These are phyloP conservation scores for Eupeodes luniger DNA, from an alignment of 2,888 invertebrate genomes.

Conservation along the genomic window DNA sequence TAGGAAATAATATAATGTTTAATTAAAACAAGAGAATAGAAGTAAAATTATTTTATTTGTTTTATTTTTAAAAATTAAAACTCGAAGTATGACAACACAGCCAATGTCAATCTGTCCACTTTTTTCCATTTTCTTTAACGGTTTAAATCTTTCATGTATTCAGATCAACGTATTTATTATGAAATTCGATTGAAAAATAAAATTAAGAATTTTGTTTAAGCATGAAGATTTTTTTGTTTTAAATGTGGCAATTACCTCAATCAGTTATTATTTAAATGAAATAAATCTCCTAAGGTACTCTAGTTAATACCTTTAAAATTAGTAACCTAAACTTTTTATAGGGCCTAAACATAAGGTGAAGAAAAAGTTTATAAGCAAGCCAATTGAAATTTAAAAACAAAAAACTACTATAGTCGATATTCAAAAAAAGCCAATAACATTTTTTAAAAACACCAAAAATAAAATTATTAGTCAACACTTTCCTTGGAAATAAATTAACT, in stretches of 20 bases:
- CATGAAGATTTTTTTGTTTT: neutral
- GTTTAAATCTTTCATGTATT: neutral
- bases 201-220: neutral
- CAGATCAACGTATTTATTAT: neutral
- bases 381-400: neutral
- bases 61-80: neutral
- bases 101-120: neutral
- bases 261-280: neutral
- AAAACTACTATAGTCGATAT: neutral
- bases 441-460: neutral
- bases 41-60: neutral
- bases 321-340: neutral
- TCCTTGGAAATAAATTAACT: constrained; percentile 17
- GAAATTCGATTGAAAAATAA: neutral
- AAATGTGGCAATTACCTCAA: neutral
- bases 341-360: neutral
- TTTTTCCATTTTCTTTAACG: neutral
- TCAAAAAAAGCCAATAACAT: neutral
- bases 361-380: neutral
- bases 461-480: neutral
- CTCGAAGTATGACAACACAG: constrained; percentile 1
- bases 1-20: too few relatives aligned
- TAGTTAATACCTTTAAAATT: too few relatives aligned
- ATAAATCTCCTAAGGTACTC: too few relatives aligned
- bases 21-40: neutral